phyloP scores from a whole-genome alignment of 2,888 invertebrate genomes.

The Hoplodrina ambigua region DNA sequence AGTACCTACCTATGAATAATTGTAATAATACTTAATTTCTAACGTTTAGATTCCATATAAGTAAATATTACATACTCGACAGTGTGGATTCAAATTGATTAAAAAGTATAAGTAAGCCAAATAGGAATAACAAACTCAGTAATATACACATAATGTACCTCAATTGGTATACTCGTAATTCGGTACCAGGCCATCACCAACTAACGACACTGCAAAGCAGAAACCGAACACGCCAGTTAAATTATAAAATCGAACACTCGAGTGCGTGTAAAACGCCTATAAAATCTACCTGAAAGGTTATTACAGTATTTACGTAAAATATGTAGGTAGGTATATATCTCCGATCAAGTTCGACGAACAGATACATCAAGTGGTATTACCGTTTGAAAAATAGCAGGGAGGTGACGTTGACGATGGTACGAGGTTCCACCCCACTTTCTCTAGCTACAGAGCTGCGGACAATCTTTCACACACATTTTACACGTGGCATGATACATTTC shows the following conservation, averaged over 20 bases:
- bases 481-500: constrained; percentile 52
- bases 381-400: constrained; percentile 71
- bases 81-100: not conserved
- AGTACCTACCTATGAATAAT: not conserved
- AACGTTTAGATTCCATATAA: no score
- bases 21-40: not conserved
- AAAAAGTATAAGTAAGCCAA: not conserved
- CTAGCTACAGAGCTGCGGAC: constrained; percentile 30
- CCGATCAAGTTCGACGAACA: constrained; percentile 68
- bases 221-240: constrained; percentile 20
- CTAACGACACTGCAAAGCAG: constrained; percentile 12
- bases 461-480: constrained; percentile 47
- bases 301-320: constrained; percentile 51
- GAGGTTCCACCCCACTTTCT: constrained; percentile 50
- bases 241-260: constrained; percentile 41
- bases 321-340: constrained; percentile 57
- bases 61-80: no score
- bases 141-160: no score
- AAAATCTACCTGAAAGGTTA: constrained; percentile 51
- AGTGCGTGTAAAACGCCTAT: constrained; percentile 50
- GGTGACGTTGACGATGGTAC: constrained; percentile 57
- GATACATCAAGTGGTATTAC: constrained; percentile 74
- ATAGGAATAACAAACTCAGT: not conserved
- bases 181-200: not conserved
- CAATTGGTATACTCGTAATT: not conserved